These are phyloP conservation scores for Chesias legatella DNA, from an alignment of 2,888 invertebrate genomes.

Conservation along the genomic window DNA sequence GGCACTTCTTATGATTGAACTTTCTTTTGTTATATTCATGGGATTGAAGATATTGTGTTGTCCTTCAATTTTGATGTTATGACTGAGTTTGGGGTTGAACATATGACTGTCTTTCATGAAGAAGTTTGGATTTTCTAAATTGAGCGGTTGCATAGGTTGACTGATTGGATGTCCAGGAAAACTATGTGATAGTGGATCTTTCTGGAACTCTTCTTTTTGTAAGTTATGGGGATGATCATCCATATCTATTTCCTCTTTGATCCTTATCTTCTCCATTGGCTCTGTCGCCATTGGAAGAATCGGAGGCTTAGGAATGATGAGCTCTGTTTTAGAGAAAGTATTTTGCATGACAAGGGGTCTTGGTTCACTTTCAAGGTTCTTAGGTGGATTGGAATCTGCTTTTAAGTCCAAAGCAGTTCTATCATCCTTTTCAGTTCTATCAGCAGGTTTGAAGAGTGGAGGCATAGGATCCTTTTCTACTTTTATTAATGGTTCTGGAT, in stretches of 20 bases:
- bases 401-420: conserved; percentile 64
- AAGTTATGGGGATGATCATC: conserved; percentile 66
- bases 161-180: conserved; percentile 61
- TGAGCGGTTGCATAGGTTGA: conserved; percentile 65
- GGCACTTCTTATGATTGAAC: conserved; percentile 64
- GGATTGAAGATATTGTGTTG: conserved; percentile 68
- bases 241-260: conserved; percentile 73
- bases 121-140: conserved; percentile 71
- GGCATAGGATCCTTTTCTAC: conserved; percentile 62
- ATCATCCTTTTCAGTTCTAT: conserved; percentile 57
- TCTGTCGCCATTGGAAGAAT: conserved; percentile 78
- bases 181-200: conserved; percentile 70
- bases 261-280: conserved; percentile 70
- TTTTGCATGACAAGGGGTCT: conserved; percentile 49
- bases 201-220: conserved; percentile 70
- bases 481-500: conserved; percentile 56
- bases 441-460: conserved; percentile 49
- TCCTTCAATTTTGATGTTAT: conserved; percentile 71
- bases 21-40: conserved; percentile 67
- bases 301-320: conserved; percentile 83
- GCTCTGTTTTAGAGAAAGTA: conserved; percentile 79
- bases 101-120: conserved; percentile 73
- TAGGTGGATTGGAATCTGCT: conserved; percentile 54
- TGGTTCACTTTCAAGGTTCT: conserved; percentile 54
- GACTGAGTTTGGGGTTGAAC: conserved; percentile 66